Evolutionary conservation across 2,888 invertebrate genomes (phyloP).

Genomic region (Leistus spinibarbis): DNA sequence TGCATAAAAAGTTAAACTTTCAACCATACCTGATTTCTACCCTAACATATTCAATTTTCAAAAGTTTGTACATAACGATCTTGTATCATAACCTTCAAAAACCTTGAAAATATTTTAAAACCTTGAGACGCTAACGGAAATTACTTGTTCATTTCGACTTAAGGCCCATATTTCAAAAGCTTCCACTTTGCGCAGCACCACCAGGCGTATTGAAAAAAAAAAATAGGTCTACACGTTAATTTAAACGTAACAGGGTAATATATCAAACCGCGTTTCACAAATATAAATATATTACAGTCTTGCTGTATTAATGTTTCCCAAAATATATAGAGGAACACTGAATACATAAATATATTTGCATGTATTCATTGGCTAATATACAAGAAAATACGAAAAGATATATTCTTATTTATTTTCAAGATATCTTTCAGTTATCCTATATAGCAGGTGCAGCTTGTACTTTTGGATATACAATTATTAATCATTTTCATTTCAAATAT

Average conservation of each 20-base stretch:
- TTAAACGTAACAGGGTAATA: neutral
- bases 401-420: neutral
- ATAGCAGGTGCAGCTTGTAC: no score
- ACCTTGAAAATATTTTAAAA: neutral
- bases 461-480: no score
- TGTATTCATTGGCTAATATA: neutral
- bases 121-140: neutral
- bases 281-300: neutral
- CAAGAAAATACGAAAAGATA: neutral
- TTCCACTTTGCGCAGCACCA: neutral
- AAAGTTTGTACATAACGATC: neutral
- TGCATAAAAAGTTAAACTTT: no score
- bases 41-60: no score
- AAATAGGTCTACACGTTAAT: neutral
- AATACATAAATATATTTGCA: neutral
- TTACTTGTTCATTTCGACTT: neutral
- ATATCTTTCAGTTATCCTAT: no score
- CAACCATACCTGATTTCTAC: no score
- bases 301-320: neutral
- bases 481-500: no score
- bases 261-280: neutral
- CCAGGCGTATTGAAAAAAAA: neutral
- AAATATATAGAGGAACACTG: neutral
- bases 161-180: neutral
- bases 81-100: neutral